Conservation (phyloP, 2,888 invertebrate genomes). For the Oscheius sp. region DNA sequence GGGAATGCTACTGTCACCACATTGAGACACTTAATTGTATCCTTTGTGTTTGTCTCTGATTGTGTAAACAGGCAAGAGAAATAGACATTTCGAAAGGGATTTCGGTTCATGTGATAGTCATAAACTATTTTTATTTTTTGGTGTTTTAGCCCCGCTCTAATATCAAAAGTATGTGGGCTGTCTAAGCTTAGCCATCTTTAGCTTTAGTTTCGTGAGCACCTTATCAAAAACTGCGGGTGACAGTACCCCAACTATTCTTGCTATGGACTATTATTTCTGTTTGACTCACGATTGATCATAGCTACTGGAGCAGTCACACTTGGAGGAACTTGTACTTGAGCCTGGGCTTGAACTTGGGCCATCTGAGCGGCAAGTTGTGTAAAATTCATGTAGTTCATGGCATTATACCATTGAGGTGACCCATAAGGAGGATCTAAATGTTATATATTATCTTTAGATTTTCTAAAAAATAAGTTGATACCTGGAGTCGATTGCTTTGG, state of each 20-base stretch:
- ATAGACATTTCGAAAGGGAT: too few relatives aligned
- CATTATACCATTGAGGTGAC: slow-evolving; percentile 31
- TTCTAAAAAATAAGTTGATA: not conserved
- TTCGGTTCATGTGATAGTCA: too few relatives aligned
- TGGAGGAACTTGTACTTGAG: not conserved
- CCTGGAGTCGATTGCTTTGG: slow-evolving; percentile 19
- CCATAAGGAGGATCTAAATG: slow-evolving; percentile 18
- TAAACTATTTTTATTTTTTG: too few relatives aligned
- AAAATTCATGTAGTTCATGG: slow-evolving; percentile 35
- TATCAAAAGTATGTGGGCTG: too few relatives aligned
- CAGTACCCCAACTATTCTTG: too few relatives aligned
- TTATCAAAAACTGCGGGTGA: too few relatives aligned
- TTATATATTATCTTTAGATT: not conserved
- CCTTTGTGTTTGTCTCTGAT: not conserved
- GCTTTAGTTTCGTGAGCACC: too few relatives aligned
- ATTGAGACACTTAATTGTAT: slow-evolving; percentile 8
- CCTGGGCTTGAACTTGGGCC: slow-evolving; percentile 33
- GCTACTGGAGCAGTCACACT: slow-evolving; percentile 28
- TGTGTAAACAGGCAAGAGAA: too few relatives aligned
- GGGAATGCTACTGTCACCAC: slow-evolving; percentile 23
- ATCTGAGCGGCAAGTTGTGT: slow-evolving; percentile 46
- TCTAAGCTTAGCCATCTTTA: too few relatives aligned
- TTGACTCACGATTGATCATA: slow-evolving; percentile 29
- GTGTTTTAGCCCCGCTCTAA: too few relatives aligned
- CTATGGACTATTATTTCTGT: too few relatives aligned